A percentile compares a stretch with the other conserved stretches of the same genome.
Conservation (phyloP, 1,140 invertebrate genomes). For the Drosophila tropicalis region DNA sequence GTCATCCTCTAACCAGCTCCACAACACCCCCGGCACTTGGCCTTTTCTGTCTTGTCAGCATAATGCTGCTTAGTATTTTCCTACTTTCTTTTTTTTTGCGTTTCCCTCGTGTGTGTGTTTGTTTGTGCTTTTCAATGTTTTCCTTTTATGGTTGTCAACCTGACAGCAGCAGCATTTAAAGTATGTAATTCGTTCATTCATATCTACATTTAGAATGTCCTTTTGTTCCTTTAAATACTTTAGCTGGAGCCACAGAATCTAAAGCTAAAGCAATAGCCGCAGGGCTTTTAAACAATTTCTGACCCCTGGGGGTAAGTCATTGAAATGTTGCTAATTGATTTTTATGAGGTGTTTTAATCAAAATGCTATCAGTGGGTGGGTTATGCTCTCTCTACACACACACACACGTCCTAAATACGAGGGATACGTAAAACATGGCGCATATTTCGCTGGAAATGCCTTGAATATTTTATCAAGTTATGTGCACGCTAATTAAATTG, state of each 20-base stretch:
- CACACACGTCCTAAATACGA: not conserved
- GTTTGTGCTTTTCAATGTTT: constrained; percentile 18
- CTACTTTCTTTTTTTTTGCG: constrained; percentile 51
- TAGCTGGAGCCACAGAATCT: not conserved
- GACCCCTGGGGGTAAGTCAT: constrained; percentile 29
- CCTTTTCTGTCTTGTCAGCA: constrained; percentile 66
- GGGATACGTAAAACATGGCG: constrained; percentile 28
- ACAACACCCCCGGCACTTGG: constrained; percentile 17
- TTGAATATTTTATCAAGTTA: constrained; percentile 80
- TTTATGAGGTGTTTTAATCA: constrained; percentile 72
- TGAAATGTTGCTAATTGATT: constrained; percentile 56
- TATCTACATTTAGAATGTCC: constrained; percentile 46
- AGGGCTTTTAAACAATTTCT: constrained; percentile 31
- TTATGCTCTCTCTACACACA: constrained; percentile 32
- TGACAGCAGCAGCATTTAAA: constrained; percentile 57
- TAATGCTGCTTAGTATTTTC: constrained; percentile 38
- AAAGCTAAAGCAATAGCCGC: not conserved
- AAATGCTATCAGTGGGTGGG: constrained; percentile 52
- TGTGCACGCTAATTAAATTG: constrained; percentile 80
- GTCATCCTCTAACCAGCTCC: constrained; percentile 7
- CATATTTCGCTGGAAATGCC: constrained; percentile 71
- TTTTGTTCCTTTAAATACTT: constrained; percentile 11
- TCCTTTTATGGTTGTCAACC: constrained; percentile 57
- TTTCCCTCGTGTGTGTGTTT: constrained; percentile 17
- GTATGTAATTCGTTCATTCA: constrained; percentile 77